Conservation (phyloP, 2,888 invertebrate genomes). For the Odontocerum albicorne region DNA sequence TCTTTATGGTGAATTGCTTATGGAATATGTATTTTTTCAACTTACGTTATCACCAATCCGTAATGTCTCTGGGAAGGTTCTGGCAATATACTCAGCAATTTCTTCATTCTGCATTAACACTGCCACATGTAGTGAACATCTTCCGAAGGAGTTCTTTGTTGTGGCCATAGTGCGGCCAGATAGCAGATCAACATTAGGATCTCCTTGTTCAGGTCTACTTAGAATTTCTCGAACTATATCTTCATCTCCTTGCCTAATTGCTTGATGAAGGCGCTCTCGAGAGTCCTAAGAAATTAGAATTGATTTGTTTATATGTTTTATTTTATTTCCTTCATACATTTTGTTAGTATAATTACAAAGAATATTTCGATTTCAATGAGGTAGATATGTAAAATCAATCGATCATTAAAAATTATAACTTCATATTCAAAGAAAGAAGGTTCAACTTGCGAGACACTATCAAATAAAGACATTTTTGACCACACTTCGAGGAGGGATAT, state of each 20-base stretch:
- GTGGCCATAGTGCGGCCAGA: slow-evolving; percentile 48
- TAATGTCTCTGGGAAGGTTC: slow-evolving; percentile 71
- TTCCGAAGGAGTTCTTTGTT: slow-evolving; percentile 68
- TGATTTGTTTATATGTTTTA: neutral
- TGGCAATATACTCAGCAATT: slow-evolving; percentile 75
- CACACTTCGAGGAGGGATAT: too few species aligned
- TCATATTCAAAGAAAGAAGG: too few species aligned
- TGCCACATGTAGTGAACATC: slow-evolving; percentile 83
- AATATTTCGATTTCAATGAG: neutral
- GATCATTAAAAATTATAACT: too few species aligned
- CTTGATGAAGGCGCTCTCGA: slow-evolving; percentile 75
- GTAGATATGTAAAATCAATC: too few species aligned
- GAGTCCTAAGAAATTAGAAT: slow-evolving; percentile 60
- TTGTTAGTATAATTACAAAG: too few species aligned
- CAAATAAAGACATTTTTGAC: too few species aligned
- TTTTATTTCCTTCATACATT: too few species aligned
- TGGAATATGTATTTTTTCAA: too few species aligned
- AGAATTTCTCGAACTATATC: slow-evolving; percentile 59
- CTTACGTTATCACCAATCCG: slow-evolving; percentile 84
- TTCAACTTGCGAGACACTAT: too few species aligned
- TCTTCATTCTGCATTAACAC: slow-evolving; percentile 82
- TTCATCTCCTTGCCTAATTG: slow-evolving; percentile 67
- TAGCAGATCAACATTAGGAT: slow-evolving; percentile 58
- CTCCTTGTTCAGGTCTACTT: slow-evolving; percentile 39
- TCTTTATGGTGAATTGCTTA: too few species aligned